Conservation (phyloP, 2,888 invertebrate genomes). For the Lottia scabra region DNA sequence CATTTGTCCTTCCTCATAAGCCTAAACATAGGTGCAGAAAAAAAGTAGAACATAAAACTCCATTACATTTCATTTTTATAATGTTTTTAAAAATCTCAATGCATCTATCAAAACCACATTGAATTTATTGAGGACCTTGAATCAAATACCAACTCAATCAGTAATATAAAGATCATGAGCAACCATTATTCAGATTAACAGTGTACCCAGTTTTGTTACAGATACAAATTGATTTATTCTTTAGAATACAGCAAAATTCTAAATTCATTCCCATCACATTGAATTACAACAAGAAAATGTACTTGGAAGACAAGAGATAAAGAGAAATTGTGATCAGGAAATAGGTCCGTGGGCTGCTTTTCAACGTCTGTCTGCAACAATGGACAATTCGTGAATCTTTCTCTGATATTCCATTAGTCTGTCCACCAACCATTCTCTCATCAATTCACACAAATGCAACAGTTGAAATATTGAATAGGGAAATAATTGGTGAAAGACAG, state of each 20-base stretch:
- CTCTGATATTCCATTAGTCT: conserved; percentile 1
- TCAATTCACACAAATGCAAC: background rate
- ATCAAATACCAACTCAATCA: too few relatives aligned
- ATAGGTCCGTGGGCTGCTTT: background rate
- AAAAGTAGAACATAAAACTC: too few relatives aligned
- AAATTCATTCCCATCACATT: background rate
- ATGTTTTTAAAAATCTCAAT: too few relatives aligned
- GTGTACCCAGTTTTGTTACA: background rate
- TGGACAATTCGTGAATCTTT: conserved; percentile 2
- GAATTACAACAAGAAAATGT: conserved; percentile 1
- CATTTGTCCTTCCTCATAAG: too few relatives aligned
- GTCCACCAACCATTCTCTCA: conserved; percentile 3
- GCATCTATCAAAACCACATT: too few relatives aligned
- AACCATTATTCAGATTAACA: background rate
- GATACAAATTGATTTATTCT: conserved; percentile 5
- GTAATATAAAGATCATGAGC: background rate
- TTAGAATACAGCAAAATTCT: background rate
- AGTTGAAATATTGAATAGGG: conserved; percentile 2
- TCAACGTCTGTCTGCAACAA: conserved; percentile 4
- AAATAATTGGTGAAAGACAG: conserved; percentile 1
- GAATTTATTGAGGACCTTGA: too few relatives aligned
- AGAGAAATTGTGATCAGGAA: conserved; percentile 1
- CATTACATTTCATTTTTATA: too few relatives aligned
- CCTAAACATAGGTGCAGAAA: too few relatives aligned
- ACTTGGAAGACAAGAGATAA: background rate